Evolutionary conservation across 53 echinoderm and acorn worm species (phyloP), one percentile per base, ranked within the genome.

Genomic region (Pentamera pediparva): DNA sequence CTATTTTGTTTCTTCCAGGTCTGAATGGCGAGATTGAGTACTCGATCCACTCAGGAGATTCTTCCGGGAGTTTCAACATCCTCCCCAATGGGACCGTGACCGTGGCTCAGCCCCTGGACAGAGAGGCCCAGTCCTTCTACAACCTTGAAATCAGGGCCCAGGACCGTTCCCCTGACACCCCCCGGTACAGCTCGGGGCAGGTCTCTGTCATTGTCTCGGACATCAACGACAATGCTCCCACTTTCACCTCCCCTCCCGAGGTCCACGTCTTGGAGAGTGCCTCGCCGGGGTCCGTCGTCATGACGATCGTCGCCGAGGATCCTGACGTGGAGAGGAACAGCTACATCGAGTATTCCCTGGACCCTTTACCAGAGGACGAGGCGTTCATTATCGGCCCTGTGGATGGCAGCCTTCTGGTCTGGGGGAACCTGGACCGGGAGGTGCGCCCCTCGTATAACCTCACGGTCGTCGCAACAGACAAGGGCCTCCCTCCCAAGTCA

Each of bases 221-320:
- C 67, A 82, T 92, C 61, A 92, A 92, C 35, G 89, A 89, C 75
- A 93, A 89, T 31, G 84, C 81, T 4, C 93, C 93, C 13, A 75
- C 57, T 48, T 93, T 93, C 79, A 89, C 65, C 17, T 86, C 80
- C 9, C 70, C 73, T 3, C 67, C 81, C 12, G 60, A 62, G 32
- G 80, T 83, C 17, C 58, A 69, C 8, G 78, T 93, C 17, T 20
- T 72, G n/a, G 89, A 93, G 64, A 61, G 86, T 34, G 83, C 86
- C 22, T 47, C 35, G n/a, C 53, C 63, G 18, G 80, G 86, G 15
- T 49, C 76, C 2, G 48, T 89, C 57, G 86, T 93, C 77, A 89
- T 93, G 86, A 77, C 69, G 6, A 81, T 93, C 48, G 59, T 59
- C 7, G 89, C 93, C 18, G 78, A 71, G 25, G 93, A 93, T 72